Evolutionary conservation across 2,797 vertebrate genomes (phyloP).

Genomic region (Podarcis lilfordi): DNA sequence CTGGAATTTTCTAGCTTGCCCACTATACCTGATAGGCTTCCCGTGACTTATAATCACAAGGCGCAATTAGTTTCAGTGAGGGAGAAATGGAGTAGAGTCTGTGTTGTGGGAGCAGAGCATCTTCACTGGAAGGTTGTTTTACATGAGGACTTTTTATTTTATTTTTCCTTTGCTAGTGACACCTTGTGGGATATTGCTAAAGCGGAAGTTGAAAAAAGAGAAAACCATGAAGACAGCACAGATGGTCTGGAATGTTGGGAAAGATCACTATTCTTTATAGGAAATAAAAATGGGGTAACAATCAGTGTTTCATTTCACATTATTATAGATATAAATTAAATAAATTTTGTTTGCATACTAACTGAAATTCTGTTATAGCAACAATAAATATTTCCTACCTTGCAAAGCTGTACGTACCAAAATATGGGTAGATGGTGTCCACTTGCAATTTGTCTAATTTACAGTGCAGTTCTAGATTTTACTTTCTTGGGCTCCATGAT

Average conservation of each 20-base stretch:
- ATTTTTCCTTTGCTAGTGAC: constrained; percentile 77
- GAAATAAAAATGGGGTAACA: constrained; percentile 91
- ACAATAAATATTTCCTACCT: background rate
- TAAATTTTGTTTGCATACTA: background rate
- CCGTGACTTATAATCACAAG: fast-evolving
- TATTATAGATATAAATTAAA: background rate
- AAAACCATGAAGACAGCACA: constrained; percentile 60
- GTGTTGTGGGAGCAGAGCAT: background rate
- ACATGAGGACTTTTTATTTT: constrained; percentile 27
- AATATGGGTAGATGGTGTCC: background rate
- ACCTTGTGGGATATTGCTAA: constrained; percentile 93
- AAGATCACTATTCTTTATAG: constrained; percentile 89
- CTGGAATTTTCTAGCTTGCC: background rate
- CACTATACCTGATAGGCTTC: background rate
- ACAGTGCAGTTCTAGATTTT: background rate
- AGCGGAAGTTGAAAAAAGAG: constrained; percentile 81
- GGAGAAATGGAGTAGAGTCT: background rate
- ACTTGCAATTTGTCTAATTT: background rate
- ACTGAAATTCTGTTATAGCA: background rate
- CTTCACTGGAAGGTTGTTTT: constrained; percentile 20
- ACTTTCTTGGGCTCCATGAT: too few relatives aligned
- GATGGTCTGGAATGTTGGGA: constrained; percentile 77
- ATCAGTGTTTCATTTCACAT: background rate
- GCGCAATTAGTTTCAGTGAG: background rate
- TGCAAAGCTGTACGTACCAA: background rate